A percentile compares a stretch with the other conserved stretches of the same genome.
Evolutionary conservation across 2,113 vertebrate genomes (phyloP).

Genomic region (Gobiocypris rarus): DNA sequence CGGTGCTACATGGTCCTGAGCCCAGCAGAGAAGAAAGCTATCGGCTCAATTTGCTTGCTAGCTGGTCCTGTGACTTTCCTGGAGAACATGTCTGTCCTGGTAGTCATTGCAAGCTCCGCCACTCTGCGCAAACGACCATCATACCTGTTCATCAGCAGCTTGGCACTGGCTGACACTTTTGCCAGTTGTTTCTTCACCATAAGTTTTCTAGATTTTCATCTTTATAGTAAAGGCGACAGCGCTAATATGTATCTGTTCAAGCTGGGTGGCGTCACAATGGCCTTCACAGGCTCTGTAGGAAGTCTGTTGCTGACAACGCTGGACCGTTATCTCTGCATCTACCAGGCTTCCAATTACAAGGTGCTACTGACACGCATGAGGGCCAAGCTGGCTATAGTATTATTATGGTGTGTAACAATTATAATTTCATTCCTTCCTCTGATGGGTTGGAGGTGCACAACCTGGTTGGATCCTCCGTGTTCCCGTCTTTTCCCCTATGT

Average conservation of each 20-base stretch:
- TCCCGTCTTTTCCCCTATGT: constrained; percentile 87
- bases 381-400: constrained; percentile 75
- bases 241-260: constrained; percentile 83
- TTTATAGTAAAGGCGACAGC: constrained; percentile 68
- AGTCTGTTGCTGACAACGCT: constrained; percentile 89
- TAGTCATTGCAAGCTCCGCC: constrained; percentile 77
- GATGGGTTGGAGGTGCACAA: constrained; percentile 90
- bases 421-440: constrained; percentile 84
- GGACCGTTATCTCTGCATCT: constrained; percentile 90
- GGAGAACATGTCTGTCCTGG: constrained; percentile 84
- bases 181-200: constrained; percentile 86
- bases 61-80: constrained; percentile 83
- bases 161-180: constrained; percentile 87
- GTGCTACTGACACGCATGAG: constrained; percentile 80
- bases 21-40: constrained; percentile 67
- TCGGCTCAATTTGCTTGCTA: constrained; percentile 80
- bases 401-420: constrained; percentile 78
- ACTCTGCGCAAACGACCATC: constrained; percentile 82
- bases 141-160: constrained; percentile 88
- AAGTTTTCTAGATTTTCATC: constrained; percentile 89
- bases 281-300: constrained; percentile 88
- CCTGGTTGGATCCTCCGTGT: constrained; percentile 67
- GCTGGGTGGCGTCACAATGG: constrained; percentile 86
- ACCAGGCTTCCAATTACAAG: constrained; percentile 81
- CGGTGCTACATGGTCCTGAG: constrained; percentile 84